Evolutionary conservation across 2,888 invertebrate species (phyloP).

Genomic region (Omphaloscelis lunosa): DNA sequence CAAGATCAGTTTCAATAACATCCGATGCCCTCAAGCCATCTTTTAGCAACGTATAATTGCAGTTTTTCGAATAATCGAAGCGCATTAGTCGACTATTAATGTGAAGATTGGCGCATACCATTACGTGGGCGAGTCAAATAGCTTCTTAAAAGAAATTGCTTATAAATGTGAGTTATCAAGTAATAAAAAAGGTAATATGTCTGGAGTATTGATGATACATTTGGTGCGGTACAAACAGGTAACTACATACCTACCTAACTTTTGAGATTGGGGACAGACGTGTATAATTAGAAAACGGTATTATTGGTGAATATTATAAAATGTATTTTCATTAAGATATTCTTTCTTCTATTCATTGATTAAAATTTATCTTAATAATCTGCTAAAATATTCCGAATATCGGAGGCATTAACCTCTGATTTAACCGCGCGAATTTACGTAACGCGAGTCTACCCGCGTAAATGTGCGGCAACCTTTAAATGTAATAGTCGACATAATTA

Average conservation of each 20-base stretch:
- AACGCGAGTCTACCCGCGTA: constrained; percentile 10
- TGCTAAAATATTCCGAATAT: constrained; percentile 22
- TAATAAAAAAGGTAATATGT: constrained; percentile 53
- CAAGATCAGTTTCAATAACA: constrained; percentile 49
- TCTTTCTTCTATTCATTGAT: constrained; percentile 32
- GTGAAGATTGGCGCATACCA: constrained; percentile 59
- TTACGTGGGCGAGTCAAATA: constrained; percentile 58
- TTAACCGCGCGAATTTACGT: constrained; percentile 14
- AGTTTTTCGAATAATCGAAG: constrained; percentile 49
- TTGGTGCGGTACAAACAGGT: constrained; percentile 48
- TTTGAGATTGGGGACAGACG: constrained; percentile 1
- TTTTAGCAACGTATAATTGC: constrained; percentile 65
- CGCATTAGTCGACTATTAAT: constrained; percentile 61
- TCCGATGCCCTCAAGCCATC: constrained; percentile 42
- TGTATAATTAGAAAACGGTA: constrained; percentile 36
- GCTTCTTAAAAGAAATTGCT: constrained; percentile 63
- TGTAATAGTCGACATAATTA: constrained; percentile 31
- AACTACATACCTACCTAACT: constrained; percentile 1
- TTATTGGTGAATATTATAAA: constrained; percentile 17
- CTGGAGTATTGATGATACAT: constrained; percentile 48
- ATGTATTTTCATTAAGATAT: constrained; percentile 8
- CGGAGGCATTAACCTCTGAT: constrained; percentile 3
- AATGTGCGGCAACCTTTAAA: constrained; percentile 1
- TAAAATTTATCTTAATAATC: constrained; percentile 19
- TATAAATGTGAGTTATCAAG: constrained; percentile 59